A percentile compares a stretch with the other conserved stretches of the same genome.
Evolutionary conservation across 2,113 vertebrate genomes (phyloP).

Genomic region (Laticauda colubrina): DNA sequence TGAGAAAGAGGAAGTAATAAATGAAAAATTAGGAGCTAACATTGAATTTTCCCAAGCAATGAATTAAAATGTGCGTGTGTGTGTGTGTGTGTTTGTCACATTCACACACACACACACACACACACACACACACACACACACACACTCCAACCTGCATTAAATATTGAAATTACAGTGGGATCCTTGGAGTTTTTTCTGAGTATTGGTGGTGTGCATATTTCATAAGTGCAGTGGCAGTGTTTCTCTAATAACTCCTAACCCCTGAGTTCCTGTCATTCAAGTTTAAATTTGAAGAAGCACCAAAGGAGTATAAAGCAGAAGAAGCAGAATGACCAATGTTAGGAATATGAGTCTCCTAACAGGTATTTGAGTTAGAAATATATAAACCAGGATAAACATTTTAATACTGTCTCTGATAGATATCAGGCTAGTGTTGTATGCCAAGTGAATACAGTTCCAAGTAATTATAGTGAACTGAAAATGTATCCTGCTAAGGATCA

Average conservation of each 20-base stretch:
- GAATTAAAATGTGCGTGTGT: slow-evolving; percentile 71
- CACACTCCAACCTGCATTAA: slow-evolving; percentile 67
- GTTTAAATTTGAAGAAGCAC: slow-evolving; percentile 66
- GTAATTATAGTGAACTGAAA: too few relatives aligned
- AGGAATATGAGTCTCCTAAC: too few relatives aligned
- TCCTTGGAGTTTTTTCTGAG: slow-evolving; percentile 60
- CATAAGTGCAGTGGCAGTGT: slow-evolving; percentile 65
- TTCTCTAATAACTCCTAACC: slow-evolving; percentile 71
- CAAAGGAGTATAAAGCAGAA: slow-evolving; percentile 58
- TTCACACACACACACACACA: neutral
- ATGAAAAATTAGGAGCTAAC: slow-evolving; percentile 69
- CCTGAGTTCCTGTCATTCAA: slow-evolving; percentile 62
- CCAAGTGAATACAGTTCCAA: too few relatives aligned
- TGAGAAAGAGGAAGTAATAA: slow-evolving; percentile 60
- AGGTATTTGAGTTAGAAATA: too few relatives aligned
- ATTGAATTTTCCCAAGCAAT: slow-evolving; percentile 65
- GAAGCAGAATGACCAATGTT: slow-evolving; percentile 24
- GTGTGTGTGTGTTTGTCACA: neutral
- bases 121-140: neutral
- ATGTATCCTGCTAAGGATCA: too few relatives aligned
- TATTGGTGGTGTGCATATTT: slow-evolving; percentile 68
- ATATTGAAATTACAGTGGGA: slow-evolving; percentile 69
- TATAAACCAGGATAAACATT: too few relatives aligned
- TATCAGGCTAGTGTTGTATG: too few relatives aligned
- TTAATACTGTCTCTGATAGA: too few relatives aligned